Evolutionary conservation across 2,888 invertebrate genomes (phyloP).

Genomic region (Boloria selene): DNA sequence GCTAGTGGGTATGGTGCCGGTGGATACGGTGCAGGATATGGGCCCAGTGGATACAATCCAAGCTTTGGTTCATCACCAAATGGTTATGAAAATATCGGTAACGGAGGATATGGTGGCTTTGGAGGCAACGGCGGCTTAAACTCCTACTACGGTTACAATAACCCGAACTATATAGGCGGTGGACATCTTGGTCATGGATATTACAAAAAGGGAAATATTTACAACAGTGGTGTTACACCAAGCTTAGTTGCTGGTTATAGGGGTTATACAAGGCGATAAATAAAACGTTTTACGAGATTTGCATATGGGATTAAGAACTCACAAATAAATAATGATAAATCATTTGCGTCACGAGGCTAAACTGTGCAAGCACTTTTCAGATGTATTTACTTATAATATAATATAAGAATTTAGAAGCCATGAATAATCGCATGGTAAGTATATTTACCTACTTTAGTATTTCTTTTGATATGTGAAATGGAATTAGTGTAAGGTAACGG

Average conservation of each 20-base stretch:
- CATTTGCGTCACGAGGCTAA: background rate
- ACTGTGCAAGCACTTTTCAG: no score
- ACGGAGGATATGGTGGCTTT: constrained; percentile 71
- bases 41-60: constrained; percentile 36
- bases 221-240: constrained; percentile 70
- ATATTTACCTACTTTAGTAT: no score
- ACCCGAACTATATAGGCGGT: constrained; percentile 77
- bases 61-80: background rate
- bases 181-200: constrained; percentile 84
- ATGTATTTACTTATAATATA: no score
- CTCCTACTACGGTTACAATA: constrained; percentile 83
- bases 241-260: constrained; percentile 77
- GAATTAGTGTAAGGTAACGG: no score
- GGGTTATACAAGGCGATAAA: constrained; percentile 61
- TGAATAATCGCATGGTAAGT: no score
- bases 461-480: no score
- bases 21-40: constrained; percentile 35
- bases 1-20: constrained; percentile 37
- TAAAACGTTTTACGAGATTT: background rate
- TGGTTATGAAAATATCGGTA: constrained; percentile 32
- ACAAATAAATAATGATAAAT: no score
- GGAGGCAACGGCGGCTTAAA: constrained; percentile 83
- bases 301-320: background rate
- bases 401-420: no score
- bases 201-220: constrained; percentile 71